Base-by-base conservation (phyloP, 2,113 vertebrate genomes). In the Ptyas mucosa region DNA sequence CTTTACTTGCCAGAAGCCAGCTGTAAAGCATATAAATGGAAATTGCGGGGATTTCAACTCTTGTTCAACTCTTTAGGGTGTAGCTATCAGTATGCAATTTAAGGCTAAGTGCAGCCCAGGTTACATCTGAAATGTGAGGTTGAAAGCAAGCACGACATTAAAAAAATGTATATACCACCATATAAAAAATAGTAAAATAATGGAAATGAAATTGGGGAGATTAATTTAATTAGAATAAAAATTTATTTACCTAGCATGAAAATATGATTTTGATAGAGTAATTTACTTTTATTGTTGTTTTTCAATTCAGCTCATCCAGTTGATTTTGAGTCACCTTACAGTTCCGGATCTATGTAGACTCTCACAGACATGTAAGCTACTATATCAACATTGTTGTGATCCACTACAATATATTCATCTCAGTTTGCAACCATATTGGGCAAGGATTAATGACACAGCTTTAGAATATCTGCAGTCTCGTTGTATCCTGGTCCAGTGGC, bases 401-500 rank as follows among this genome's bases (percentile, higher is more conserved):
- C 99, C 99, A 87, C 98, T 99, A 6, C 99, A 99, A 92, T 99
- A 99, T 96, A 98, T 98, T 97, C 99, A 99, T 95, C 98, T 99
- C 95, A 99, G 99, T 97, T 98, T 99, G 97, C 99, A 99, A 95
- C 99, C 99, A 5, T 99, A 99, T 97, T 99, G 99, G 99, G 98
- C 98, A 87, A 98, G 97, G 93, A 97, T 99, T 95, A 98, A 97
- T 92, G 99, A 99, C 91, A 96, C 98, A n/a, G 98, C 99, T 64
- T 96, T 99, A 96, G 98, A 98, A 95, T 98, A 99, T 96, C 98
- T 99, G 93, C 98, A 99, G 97, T 96, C 98, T 94, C 98, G 99
- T 95, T 99, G 99, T 96, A 97, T 98, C 90, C 98, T 99, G 29
- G 97, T 99, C 96, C 99, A 99, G 96, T 98, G 98, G 98, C 98